These are phyloP conservation scores for Megalopta genalis DNA, from an alignment of 1,140 invertebrate genomes.

Conservation along the genomic window DNA sequence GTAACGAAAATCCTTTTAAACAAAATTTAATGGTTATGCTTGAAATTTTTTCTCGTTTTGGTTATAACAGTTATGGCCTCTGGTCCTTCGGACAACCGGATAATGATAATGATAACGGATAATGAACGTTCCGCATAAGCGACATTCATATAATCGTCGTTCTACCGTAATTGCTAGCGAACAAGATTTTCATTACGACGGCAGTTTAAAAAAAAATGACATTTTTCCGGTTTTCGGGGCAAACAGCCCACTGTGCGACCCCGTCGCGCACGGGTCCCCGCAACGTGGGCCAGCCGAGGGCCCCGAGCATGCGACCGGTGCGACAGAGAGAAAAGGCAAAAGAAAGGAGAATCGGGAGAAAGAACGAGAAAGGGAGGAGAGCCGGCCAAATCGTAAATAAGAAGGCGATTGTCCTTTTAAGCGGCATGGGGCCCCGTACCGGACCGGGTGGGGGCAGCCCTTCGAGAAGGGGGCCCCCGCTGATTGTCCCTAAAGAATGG, in stretches of 20 bases:
- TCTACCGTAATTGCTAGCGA: too few relatives aligned
- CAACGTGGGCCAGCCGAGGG: background rate
- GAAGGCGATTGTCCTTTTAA: slow-evolving; percentile 77
- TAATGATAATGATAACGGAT: too few relatives aligned
- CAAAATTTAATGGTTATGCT: too few relatives aligned
- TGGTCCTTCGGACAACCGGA: too few relatives aligned
- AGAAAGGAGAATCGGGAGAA: slow-evolving; percentile 15
- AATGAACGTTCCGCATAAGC: too few relatives aligned
- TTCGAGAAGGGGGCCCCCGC: slow-evolving; percentile 50
- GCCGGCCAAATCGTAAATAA: slow-evolving; percentile 74
- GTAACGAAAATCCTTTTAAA: too few relatives aligned
- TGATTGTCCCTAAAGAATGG: slow-evolving; percentile 73
- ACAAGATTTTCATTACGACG: too few relatives aligned
- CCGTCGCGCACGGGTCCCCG: slow-evolving; percentile 6
- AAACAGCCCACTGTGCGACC: background rate
- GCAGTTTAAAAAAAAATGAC: too few relatives aligned
- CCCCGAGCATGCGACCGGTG: background rate
- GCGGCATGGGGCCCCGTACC: slow-evolving; percentile 58
- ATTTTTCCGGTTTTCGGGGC: too few relatives aligned
- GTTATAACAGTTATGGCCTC: too few relatives aligned
- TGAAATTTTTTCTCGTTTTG: too few relatives aligned
- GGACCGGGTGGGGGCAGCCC: slow-evolving; percentile 38
- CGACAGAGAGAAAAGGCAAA: slow-evolving; percentile 12
- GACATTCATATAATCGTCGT: too few relatives aligned
- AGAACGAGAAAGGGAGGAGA: slow-evolving; percentile 29